These are phyloP conservation scores for Dicrurus megarhynchus DNA, from an alignment of 2,113 vertebrate species.

Conservation along the genomic window DNA sequence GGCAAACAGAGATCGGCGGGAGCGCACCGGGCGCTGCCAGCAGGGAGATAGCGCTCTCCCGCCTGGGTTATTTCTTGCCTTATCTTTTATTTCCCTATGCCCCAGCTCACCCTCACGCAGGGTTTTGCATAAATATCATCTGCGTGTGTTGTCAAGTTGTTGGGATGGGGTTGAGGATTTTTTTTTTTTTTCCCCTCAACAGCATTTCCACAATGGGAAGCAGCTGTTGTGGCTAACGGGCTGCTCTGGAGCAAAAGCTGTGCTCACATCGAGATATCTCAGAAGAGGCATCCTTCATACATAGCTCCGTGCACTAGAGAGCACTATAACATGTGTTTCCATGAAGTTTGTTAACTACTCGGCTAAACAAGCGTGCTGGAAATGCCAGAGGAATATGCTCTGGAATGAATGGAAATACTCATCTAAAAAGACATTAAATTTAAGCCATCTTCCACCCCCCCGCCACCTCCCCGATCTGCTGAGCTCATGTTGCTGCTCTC, in stretches of 20 bases:
- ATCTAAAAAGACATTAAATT: background rate
- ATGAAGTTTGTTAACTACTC: slow-evolving; percentile 3
- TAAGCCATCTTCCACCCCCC: background rate
- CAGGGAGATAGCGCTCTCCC: background rate
- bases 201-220: background rate
- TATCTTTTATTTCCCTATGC: slow-evolving; percentile 6
- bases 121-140: slow-evolving; percentile 1
- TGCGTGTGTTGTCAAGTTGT: background rate
- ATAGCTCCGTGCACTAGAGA: slow-evolving; percentile 30
- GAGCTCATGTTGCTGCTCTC: background rate
- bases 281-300: slow-evolving; percentile 16
- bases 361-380: background rate
- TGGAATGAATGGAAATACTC: slow-evolving; percentile 22
- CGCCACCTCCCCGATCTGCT: accelerated
- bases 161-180: background rate
- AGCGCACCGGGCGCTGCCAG: background rate
- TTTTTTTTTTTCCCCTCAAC: background rate
- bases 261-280: background rate
- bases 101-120: background rate
- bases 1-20: slow-evolving; percentile 47
- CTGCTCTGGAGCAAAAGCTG: background rate
- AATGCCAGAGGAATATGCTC: slow-evolving; percentile 22
- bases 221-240: background rate
- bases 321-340: background rate
- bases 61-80: background rate